Conservation (phyloP, 2,888 invertebrate genomes). For the Actias luna region DNA sequence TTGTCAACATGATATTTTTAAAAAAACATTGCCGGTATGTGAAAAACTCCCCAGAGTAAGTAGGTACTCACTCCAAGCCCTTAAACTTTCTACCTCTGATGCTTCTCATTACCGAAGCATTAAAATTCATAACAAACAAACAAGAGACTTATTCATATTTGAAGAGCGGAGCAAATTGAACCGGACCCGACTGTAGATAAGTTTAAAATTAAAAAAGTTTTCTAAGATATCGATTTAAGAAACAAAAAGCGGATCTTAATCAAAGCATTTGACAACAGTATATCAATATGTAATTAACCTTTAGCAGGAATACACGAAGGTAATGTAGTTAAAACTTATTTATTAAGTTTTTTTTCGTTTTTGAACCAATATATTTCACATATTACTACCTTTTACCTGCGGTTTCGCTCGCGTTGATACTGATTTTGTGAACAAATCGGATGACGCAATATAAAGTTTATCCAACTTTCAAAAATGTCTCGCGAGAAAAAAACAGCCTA, state of each 20-base stretch:
- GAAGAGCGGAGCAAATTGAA: constrained; percentile 14
- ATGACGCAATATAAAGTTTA: no score
- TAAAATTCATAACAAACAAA: constrained; percentile 26
- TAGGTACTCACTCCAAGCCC: neutral
- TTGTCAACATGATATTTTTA: neutral
- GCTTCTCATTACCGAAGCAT: constrained; percentile 4
- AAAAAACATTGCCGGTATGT: neutral
- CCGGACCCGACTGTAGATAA: constrained; percentile 26
- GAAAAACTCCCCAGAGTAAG: neutral
- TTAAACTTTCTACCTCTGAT: neutral
- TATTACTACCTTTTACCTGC: no score
- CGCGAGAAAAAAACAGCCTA: no score
- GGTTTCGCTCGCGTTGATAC: no score
- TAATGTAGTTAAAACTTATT: neutral
- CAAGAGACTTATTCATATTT: constrained; percentile 9
- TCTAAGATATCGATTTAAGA: constrained; percentile 1
- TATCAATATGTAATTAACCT: constrained; percentile 13
- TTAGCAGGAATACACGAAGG: neutral
- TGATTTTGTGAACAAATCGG: no score
- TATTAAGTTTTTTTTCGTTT: no score
- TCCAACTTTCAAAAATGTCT: no score
- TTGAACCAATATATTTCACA: no score
- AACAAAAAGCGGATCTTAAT: constrained; percentile 1
- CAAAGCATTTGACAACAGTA: neutral
- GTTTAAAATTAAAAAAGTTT: constrained; percentile 52